Base-by-base conservation (phyloP, 2,797 vertebrate species). In the Huso huso region DNA sequence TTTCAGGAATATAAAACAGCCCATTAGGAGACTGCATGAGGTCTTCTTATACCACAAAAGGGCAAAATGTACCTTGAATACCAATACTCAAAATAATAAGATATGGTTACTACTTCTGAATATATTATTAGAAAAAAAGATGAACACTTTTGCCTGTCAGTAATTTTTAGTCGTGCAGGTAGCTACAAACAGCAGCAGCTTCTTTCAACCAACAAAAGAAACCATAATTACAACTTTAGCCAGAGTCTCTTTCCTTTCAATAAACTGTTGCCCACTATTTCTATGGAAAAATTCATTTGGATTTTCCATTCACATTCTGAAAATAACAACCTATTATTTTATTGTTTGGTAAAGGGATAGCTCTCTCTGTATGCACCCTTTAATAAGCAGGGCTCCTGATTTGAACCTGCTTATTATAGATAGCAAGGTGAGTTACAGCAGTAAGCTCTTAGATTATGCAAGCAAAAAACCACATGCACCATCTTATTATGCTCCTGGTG, bases 21-120 rank as follows among this genome's bases (percentile, higher is more conserved):
- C 73, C 72, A 80, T 78, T 82, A 79, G 71, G 23, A 70, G 72
- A 72, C 74, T 67, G 76, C 65, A 72, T 72, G 72, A 3, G 58
- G 55, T 13, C 55, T 58, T 58, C 55, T 58, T 58, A 11, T 12
- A 58, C 11, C 55, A 58, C 11, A 58, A 58, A 58, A 58, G 55
- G 55, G 55, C 55, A 58, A 58, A 12, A 6, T 58, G 13, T 58
- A 37, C 51, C 6, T 10, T 13, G 57, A 61, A 66, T 12, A 58
- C 65, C 58, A 23, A 51, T 13, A 58, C 55, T 58, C 9, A 58
- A 10, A 10, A 58, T n/a, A 58, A 58, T 58, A 12, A 58, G 55
- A 58, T 58, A 58, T 12, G 55, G 55, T 37, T 58, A 58, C 10
- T n/a, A 58, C 4, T 13, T 58, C 12, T 58, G 55, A 58, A 58